Evolutionary conservation across 2,888 invertebrate genomes (phyloP).

Genomic region (Boloria euphrosyne): DNA sequence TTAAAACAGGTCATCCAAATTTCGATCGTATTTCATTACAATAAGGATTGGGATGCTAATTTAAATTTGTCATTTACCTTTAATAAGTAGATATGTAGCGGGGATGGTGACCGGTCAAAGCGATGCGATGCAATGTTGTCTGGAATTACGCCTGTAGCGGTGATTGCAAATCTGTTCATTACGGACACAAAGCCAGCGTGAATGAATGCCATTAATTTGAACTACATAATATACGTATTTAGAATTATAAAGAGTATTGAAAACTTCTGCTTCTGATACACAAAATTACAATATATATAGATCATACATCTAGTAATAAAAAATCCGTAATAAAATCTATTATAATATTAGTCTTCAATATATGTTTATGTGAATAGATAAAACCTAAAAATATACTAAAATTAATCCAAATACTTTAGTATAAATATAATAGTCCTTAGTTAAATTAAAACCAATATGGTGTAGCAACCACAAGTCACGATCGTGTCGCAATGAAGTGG

Average conservation of each 20-base stretch:
- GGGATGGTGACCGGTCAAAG: slow-evolving; percentile 42
- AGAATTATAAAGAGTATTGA: too few species aligned
- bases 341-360: too few species aligned
- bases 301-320: too few species aligned
- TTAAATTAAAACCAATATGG: slow-evolving; percentile 22
- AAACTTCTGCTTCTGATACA: too few species aligned
- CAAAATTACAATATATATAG: too few species aligned
- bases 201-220: slow-evolving; percentile 17
- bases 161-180: slow-evolving; percentile 49
- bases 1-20: slow-evolving; percentile 32
- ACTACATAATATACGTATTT: background rate
- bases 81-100: slow-evolving; percentile 5
- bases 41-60: slow-evolving; percentile 20
- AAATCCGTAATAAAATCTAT: too few species aligned
- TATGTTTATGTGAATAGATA: too few species aligned
- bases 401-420: too few species aligned
- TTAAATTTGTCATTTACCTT: slow-evolving; percentile 14
- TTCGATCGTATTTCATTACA: slow-evolving; percentile 21
- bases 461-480: slow-evolving; percentile 53
- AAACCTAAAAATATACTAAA: background rate
- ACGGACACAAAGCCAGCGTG: slow-evolving; percentile 20
- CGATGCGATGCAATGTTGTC: slow-evolving; percentile 46
- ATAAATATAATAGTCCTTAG: slow-evolving; percentile 1
- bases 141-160: slow-evolving; percentile 53
- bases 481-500: slow-evolving; percentile 54